Evolutionary conservation across 1,140 invertebrate species (phyloP).

Genomic region (Dendroctonus ponderosae): DNA sequence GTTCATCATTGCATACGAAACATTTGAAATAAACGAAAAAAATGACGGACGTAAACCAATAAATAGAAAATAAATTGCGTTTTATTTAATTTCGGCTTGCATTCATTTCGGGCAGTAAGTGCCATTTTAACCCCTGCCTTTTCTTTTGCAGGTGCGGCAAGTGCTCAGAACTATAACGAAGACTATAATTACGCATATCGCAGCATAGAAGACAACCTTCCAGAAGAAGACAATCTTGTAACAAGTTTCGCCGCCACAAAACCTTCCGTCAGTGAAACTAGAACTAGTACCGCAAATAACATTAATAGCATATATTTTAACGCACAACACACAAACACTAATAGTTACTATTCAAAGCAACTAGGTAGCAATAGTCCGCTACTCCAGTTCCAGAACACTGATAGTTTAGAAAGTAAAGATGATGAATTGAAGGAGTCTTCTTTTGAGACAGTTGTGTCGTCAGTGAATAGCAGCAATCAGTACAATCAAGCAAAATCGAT

Average conservation of each 20-base stretch:
- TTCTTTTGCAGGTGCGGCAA: slow-evolving; percentile 47
- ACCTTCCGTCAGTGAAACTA: slow-evolving; percentile 42
- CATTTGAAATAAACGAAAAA: too few species aligned
- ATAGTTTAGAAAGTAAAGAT: slow-evolving; percentile 58
- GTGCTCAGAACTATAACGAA: slow-evolving; percentile 62
- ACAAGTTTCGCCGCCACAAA: slow-evolving; percentile 8
- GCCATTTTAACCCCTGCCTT: too few species aligned
- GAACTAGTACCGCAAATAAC: slow-evolving; percentile 50
- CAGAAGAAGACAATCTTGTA: slow-evolving; percentile 39
- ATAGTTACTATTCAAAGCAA: slow-evolving; percentile 30
- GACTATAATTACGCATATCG: slow-evolving; percentile 70
- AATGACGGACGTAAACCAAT: too few species aligned
- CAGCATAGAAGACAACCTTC: slow-evolving; percentile 54
- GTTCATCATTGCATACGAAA: too few species aligned
- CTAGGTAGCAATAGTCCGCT: slow-evolving; percentile 45
- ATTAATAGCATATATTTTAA: slow-evolving; percentile 33
- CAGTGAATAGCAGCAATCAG: slow-evolving; percentile 52
- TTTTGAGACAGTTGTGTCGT: slow-evolving; percentile 61
- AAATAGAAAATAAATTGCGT: too few species aligned
- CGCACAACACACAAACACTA: slow-evolving; percentile 46
- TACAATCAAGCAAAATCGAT: slow-evolving; percentile 42
- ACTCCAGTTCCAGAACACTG: slow-evolving; percentile 54
- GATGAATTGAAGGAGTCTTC: slow-evolving; percentile 61
- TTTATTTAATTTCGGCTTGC: too few species aligned
- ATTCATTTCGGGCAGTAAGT: too few species aligned